Evolutionary conservation across 1,140 invertebrate genomes (phyloP).

Genomic region (Cepaea nemoralis): DNA sequence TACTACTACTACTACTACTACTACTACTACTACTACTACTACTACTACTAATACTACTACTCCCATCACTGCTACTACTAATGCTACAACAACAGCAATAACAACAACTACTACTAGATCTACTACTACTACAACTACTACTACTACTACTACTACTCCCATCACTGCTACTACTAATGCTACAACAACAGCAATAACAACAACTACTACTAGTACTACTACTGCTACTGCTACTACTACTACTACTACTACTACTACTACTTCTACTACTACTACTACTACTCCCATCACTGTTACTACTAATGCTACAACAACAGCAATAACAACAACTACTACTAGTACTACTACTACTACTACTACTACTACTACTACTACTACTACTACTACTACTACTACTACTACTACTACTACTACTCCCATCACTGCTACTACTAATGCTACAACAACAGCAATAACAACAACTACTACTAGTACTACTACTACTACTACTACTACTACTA

Average conservation of each 20-base stretch:
- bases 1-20: too few species aligned
- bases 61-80: constrained; percentile 11
- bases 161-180: constrained; percentile 24
- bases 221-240: constrained; percentile 8
- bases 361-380: constrained; percentile 18
- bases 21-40: too few species aligned
- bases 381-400: constrained; percentile 10
- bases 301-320: neutral
- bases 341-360: constrained; percentile 1
- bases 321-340: neutral
- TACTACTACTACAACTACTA: neutral
- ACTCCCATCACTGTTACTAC: constrained; percentile 3
- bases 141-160: constrained; percentile 19
- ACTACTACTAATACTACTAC: neutral
- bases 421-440: neutral
- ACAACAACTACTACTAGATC: constrained; percentile 29
- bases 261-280: constrained; percentile 19
- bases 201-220: constrained; percentile 23
- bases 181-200: constrained; percentile 14
- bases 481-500: constrained; percentile 10
- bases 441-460: too few species aligned
- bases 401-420: constrained; percentile 32
- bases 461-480: constrained; percentile 31
- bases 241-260: constrained; percentile 20
- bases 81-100: neutral